Conservation (phyloP, 35 echinoderm and acorn worm species). For the Hemicentrotus pulcherrimus region DNA sequence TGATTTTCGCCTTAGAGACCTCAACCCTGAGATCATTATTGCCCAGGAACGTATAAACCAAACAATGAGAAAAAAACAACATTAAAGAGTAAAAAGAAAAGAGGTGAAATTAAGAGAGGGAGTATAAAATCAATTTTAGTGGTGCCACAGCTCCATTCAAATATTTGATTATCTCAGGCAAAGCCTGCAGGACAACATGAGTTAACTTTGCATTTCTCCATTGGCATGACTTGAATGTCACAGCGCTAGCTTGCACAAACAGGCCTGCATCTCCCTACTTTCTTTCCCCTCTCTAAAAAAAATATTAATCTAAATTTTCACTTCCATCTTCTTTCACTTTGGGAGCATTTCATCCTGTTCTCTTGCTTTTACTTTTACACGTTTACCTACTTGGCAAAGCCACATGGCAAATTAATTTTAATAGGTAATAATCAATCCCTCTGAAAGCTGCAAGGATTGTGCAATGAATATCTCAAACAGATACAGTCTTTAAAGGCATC, state of each 20-base stretch:
- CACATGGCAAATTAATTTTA: background rate
- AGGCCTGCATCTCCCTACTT: background rate
- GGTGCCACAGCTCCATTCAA: background rate
- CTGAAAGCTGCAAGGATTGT: background rate
- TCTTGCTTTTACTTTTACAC: background rate
- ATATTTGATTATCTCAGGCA: conserved; percentile 12
- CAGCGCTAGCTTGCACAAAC: background rate
- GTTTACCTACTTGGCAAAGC: background rate
- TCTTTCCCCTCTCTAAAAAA: background rate
- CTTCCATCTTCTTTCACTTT: background rate
- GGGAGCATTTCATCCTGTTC: background rate
- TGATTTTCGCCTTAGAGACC: background rate
- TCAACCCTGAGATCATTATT: background rate
- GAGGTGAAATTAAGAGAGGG: background rate
- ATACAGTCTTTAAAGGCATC: no score
- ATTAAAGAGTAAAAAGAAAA: background rate
- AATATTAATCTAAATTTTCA: background rate
- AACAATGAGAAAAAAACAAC: background rate
- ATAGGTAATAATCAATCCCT: background rate
- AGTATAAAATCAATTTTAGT: conserved; percentile 6
- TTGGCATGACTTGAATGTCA: background rate
- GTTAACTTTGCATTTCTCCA: conserved; percentile 1
- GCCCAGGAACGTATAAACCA: background rate
- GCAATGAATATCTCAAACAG: background rate
- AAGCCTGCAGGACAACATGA: background rate